Base-by-base conservation (phyloP, 2,113 vertebrate genomes). In the Stigmatopora argus region DNA sequence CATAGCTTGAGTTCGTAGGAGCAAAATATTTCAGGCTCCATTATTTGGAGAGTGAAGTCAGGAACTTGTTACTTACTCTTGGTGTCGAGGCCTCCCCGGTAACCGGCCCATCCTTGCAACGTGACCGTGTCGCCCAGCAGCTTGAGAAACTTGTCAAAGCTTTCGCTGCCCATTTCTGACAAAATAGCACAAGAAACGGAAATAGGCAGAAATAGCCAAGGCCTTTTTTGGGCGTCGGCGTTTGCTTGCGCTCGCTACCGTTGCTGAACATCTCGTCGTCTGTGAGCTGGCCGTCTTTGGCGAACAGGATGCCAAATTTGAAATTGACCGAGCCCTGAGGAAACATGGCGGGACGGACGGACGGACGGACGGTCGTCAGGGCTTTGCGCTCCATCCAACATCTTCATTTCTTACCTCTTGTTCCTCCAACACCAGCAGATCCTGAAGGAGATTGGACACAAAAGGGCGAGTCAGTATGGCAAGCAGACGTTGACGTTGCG, bases 241-340 rank as follows among this genome's bases (percentile, higher is more conserved):
- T 8, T 59, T 41, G 1, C 7, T 4, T 75, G 89, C 93, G 2
- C 26, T 31, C 26, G 26, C 26, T 85, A 99, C 97, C 96, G 0
- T 99, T 98, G 85, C 97, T 98, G 79, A 99, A 98, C 96, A 99
- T 99, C 83, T 99, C 97, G 41, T 99, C 97, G 10, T 99, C 97
- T 11, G 97, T 99, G 72, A 99, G 92, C 85, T 99, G 97, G 35
- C 97, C 97, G 1, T 98, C 96, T 92, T 94, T 99, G 85, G 95
- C 95, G 86, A 91, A 99, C 72, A 99, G 94, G 74, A 99, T 91
- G 70, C 97, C 97, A 82, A 99, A 98, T 87, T 99, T 99, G 89
- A 99, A 98, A 89, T 99, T 98, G 84, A 99, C 97, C 12, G 95
- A 98, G 64, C 97, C 97, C 97, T 99, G 77, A 17, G 62, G 87